A percentile compares a stretch with the other conserved stretches of the same genome.
Conservation (phyloP, 2,888 invertebrate species). For the Trichogramma dendrolimi region DNA sequence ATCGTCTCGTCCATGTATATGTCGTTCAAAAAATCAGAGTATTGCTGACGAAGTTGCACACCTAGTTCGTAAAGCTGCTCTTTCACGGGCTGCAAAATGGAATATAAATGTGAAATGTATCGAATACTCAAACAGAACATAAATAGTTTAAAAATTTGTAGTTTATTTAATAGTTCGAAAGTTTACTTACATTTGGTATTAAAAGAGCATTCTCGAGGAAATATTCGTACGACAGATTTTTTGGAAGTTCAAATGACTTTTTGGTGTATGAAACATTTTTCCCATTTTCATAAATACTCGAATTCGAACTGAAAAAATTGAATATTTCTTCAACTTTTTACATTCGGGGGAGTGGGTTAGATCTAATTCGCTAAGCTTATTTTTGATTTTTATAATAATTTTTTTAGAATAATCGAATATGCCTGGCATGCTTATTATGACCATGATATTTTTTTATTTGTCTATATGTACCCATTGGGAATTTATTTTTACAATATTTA, state of each 20-base stretch:
- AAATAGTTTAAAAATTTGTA: not conserved
- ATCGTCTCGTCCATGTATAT: conserved; percentile 50
- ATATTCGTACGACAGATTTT: conserved; percentile 31
- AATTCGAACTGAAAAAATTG: too few relatives aligned
- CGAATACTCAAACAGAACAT: too few relatives aligned
- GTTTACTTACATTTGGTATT: conserved; percentile 36
- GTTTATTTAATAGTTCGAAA: not conserved
- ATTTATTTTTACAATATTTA: too few relatives aligned
- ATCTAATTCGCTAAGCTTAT: too few relatives aligned
- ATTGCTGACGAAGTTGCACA: conserved; percentile 52
- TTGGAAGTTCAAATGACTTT: conserved; percentile 18
- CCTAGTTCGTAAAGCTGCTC: conserved; percentile 55
- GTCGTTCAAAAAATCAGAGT: conserved; percentile 53
- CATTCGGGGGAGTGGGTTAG: too few relatives aligned
- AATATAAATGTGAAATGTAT: not conserved
- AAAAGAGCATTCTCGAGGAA: conserved; percentile 26
- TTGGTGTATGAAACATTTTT: not conserved
- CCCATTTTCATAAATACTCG: too few relatives aligned
- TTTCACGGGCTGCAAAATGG: conserved; percentile 54
- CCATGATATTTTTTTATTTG: too few relatives aligned
- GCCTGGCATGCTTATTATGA: too few relatives aligned
- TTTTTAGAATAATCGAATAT: too few relatives aligned
- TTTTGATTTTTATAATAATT: too few relatives aligned
- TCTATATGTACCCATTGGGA: too few relatives aligned
- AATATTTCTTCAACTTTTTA: too few relatives aligned